phyloP scores from a whole-genome alignment of 1,140 invertebrate species.

The Drosophila subobscura region DNA sequence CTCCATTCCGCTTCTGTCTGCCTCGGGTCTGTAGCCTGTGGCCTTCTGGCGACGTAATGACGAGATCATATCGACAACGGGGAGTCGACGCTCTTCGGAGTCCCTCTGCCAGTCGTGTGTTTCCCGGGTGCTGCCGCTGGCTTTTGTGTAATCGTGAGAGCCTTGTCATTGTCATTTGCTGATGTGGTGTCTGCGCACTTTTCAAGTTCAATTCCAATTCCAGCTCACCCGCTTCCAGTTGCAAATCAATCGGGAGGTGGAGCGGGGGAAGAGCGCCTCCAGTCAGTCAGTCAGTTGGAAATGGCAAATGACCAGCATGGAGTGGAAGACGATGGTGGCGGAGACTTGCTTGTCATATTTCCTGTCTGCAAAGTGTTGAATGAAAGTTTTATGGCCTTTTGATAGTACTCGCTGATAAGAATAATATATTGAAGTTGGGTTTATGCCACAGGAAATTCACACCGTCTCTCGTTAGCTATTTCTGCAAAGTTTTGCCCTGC shows the following conservation, averaged over 20 bases:
- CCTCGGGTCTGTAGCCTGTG: constrained; percentile 1
- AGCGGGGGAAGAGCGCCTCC: constrained; percentile 4
- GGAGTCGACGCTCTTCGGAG: constrained; percentile 30
- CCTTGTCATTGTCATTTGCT: constrained; percentile 33
- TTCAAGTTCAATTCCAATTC: constrained; percentile 79
- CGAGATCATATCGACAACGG: constrained; percentile 75
- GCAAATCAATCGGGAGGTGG: constrained; percentile 55
- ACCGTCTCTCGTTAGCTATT: neutral
- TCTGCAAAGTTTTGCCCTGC: neutral
- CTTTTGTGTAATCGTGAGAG: constrained; percentile 62
- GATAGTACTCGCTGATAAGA: constrained; percentile 48
- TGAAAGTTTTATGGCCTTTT: constrained; percentile 56
- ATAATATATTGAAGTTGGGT: constrained; percentile 2
- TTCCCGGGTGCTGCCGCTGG: constrained; percentile 21
- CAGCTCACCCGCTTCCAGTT: constrained; percentile 22
- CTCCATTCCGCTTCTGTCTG: neutral
- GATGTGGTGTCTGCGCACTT: constrained; percentile 59
- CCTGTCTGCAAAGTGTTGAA: constrained; percentile 59
- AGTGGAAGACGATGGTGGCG: constrained; percentile 23
- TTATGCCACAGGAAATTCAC: constrained; percentile 55
- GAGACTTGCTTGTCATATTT: constrained; percentile 53
- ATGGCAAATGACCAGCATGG: constrained; percentile 60
- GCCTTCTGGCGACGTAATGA: constrained; percentile 57
- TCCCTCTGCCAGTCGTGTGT: constrained; percentile 45
- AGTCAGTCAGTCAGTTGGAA: constrained; percentile 28